Evolutionary conservation across 2,113 vertebrate species (phyloP), one percentile per base, ranked within the genome.

Genomic region (Siniperca chuatsi): DNA sequence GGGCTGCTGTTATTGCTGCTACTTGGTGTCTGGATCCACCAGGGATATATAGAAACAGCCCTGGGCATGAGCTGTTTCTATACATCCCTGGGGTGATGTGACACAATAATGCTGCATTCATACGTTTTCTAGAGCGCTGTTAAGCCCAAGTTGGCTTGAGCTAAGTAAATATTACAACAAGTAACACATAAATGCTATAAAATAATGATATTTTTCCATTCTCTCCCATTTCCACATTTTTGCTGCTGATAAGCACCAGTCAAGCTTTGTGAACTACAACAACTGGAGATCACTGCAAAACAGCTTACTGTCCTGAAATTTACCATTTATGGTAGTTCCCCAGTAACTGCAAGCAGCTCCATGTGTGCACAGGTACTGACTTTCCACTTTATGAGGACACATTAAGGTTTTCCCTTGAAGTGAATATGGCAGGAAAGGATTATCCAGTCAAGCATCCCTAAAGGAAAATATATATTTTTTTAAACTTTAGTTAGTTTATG

Each of bases 321-420:
- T 0, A 85, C 94, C 91, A 89, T 92, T 90, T 94, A 95, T 91
- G 93, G 94, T 83, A 72, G 76, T 65, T 77, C 79, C 42, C 61
- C 75, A 55, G 77, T 66, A 40, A 42, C 52, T 75, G 40, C 44
- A 64, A 86, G 87, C 55, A 76, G 83, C 75, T 66, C 88, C 75
- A 82, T 92, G 92, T 90, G 93, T 79, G 72, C 85, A 85, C 90
- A 94, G 92, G 90, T 94, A 94, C 75, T 33, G 73, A 73, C 89
- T 83, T 82, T 86, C 60, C 65, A 69, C 86, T 94, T 93, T 93
- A 92, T 61, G 75, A 92, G 89, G 64, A 90, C 72, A 85, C 89
- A 89, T 86, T 90, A 86, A 92, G 83, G 62, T 50, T 15, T 25
- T 40, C 71, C 81, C 89, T 83, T 69, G 57, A 88, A 44, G 90